Base-by-base conservation (phyloP, 1,140 invertebrate genomes). In the Danaus plexippus region DNA sequence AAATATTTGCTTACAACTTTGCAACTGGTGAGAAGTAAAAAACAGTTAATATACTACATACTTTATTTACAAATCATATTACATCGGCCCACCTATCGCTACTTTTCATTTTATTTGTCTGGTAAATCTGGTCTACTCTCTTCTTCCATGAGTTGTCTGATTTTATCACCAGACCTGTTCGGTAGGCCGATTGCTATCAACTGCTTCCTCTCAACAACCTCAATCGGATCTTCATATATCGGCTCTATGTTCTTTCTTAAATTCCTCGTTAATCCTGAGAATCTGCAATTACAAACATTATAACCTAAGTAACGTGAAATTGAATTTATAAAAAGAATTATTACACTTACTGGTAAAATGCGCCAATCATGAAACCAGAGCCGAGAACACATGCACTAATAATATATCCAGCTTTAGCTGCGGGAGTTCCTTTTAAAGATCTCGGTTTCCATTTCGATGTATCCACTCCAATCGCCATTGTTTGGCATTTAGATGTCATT, bases 381-480 rank as follows among this genome's bases (percentile, higher is more conserved):
- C 63, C 57, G 49, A 80, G 32, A 47, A 87, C 18, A 49, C 69
- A 75, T 42, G 85, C 9, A 48, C 74, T 82, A 63, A 81, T 69
- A 61, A 77, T 68, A 68, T 88, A 88, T 66, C 87, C 71, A 44
- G 75, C 69, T 57, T 50, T 68, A 55, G 71, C 80, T 53, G 87
- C 85, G 15, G 88, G 88, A 43, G 88, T 89, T 59, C 88, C 88
- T 73, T 77, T 82, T 58, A 88, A 64, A 76, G 82, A 75, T 69
- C 88, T 85, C 58, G 88, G 88, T 80, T 89, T 89, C 68, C 88
- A 77, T 63, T 75, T 82, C 61, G 83, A 84, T 52, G 71, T 71
- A 76, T 85, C 79, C 46, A 85, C 62, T 47, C 82, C 82, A 56
- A 84, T 84, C 47, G 82, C 82, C 82, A 85, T 85, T 60, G 22